Percentiles rank a stretch among this genome's conserved stretches.
These are phyloP conservation scores for Callyntrura sp. DNA, from an alignment of 2,888 invertebrate species.

Conservation along the genomic window DNA sequence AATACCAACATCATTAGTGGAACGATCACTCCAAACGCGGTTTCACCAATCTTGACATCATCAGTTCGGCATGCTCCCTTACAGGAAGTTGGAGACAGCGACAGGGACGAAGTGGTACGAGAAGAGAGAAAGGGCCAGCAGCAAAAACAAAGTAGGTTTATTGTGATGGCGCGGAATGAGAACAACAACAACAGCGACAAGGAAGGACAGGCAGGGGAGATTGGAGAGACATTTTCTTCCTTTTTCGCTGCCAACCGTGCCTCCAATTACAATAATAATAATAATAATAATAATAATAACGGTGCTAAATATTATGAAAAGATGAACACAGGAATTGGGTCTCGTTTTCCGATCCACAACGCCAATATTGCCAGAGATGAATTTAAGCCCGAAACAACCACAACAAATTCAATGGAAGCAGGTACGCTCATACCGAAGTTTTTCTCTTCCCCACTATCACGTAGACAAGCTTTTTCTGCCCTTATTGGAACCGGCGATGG, in stretches of 20 bases:
- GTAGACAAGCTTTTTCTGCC: constrained; percentile 22
- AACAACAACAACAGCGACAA: constrained; percentile 28
- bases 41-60: constrained; percentile 63
- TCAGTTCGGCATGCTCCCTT: constrained; percentile 34
- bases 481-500: background rate
- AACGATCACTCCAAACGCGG: constrained; percentile 52
- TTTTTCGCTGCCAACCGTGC: constrained; percentile 25
- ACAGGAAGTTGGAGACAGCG: constrained; percentile 65
- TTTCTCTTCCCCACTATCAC: constrained; percentile 35
- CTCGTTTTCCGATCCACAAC: constrained; percentile 24
- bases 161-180: background rate
- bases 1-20: constrained; percentile 52
- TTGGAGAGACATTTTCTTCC: constrained; percentile 23
- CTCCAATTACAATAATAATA: constrained; percentile 47
- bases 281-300: constrained; percentile 58
- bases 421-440: background rate
- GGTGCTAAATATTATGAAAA: constrained; percentile 15
- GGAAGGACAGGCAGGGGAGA: constrained; percentile 28
- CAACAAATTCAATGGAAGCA: background rate
- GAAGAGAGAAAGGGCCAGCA: constrained; percentile 31
- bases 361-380: background rate
- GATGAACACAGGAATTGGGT: constrained; percentile 27
- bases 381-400: background rate
- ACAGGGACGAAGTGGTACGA: constrained; percentile 21
- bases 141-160: constrained; percentile 4